These are phyloP conservation scores for Andrena haemorrhoa DNA, from an alignment of 2,888 invertebrate species.

Conservation along the genomic window DNA sequence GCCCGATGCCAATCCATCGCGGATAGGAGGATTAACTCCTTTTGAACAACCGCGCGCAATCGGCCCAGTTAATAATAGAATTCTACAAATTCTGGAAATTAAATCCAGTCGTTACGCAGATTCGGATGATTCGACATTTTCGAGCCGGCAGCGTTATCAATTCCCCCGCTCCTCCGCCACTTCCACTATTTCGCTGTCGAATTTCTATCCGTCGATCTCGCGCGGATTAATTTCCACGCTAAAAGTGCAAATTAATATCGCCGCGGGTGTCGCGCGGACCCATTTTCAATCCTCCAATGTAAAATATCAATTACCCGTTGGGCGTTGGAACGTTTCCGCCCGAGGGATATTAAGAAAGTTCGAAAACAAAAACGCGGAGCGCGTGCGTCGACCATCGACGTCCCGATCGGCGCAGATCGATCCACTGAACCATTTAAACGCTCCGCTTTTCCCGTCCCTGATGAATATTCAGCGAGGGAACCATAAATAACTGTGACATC, in stretches of 20 bases:
- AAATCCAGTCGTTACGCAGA: constrained; percentile 1
- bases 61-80: constrained; percentile 48
- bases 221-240: constrained; percentile 10
- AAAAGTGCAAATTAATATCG: constrained; percentile 35
- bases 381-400: not conserved
- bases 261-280: constrained; percentile 2
- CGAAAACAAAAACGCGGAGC: not conserved
- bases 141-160: constrained; percentile 6
- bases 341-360: constrained; percentile 6
- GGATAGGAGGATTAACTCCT: not conserved
- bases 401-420: constrained; percentile 17
- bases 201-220: constrained; percentile 14
- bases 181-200: not conserved
- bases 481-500: not conserved
- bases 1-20: not conserved
- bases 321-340: not conserved
- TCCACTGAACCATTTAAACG: constrained; percentile 1
- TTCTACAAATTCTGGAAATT: constrained; percentile 46
- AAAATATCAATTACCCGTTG: constrained; percentile 20
- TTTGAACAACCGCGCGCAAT: not conserved
- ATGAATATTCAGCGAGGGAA: not conserved
- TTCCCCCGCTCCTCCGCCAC: constrained; percentile 1
- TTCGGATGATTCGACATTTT: constrained; percentile 27
- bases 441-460: not conserved
- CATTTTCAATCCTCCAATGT: not conserved